Base-by-base conservation (phyloP, 2,888 invertebrate genomes). In the Incurvaria masculella region DNA sequence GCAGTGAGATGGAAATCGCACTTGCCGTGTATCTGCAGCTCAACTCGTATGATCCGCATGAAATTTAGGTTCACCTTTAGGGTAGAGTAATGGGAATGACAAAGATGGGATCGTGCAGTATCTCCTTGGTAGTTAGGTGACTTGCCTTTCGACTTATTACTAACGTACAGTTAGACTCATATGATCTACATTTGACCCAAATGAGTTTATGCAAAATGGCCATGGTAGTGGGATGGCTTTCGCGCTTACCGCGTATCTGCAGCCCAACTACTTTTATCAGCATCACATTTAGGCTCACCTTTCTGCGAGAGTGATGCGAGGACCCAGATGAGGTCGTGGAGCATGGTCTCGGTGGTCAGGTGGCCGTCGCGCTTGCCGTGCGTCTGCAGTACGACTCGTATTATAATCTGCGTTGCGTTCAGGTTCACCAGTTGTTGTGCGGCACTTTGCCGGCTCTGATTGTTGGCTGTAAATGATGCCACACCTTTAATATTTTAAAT, bases 251-350 rank as follows among this genome's bases (percentile, higher is more conserved):
- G n/a, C n/a, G n/a, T n/a, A n/a, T n/a, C n/a, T n/a, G n/a, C n/a
- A n/a, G n/a, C n/a, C n/a, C 1, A 6, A 33, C 40, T 33, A 17
- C 6, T n/a, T n/a, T n/a, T n/a, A n/a, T n/a, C n/a, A n/a, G n/a
- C n/a, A n/a, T n/a, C n/a, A n/a, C 2, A 20, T 38, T 19, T 44
- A 40, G 10, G 41, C 43, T 48, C 71, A 81, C 81, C 81, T 80
- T 69, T 75, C 33, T 80, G 74, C 19, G 81, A 73, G 53, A 84
- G 67, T 57, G 83, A 79, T 61, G 82, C 81, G 55, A 84, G 66
- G 58, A 83, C 78, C 82, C 83, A 83, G 51, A 84, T 68, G 55
- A 83, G 70, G 64, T 84, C 84, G 57, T 81, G 80, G 56, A 81
- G 61, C 58, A 83, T 69, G 52, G 78, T 63, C 59, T 84, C 83